Conservation (phyloP, 2,888 invertebrate genomes). For the Cryptophagus acutangulus region DNA sequence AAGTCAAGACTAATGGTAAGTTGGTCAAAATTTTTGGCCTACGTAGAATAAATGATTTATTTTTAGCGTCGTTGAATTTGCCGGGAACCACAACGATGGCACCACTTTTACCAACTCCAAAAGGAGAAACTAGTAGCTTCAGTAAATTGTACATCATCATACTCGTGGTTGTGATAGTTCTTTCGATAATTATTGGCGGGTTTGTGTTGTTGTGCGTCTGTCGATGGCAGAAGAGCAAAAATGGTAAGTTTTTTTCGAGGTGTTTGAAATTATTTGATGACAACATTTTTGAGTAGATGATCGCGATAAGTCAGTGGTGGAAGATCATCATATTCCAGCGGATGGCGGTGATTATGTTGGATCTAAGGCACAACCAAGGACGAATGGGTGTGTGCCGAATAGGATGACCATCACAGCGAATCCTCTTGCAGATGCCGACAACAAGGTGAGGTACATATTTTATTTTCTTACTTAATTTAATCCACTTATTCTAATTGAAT, state of each 20-base stretch:
- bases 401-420: slow-evolving; percentile 70
- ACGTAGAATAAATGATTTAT: too few species aligned
- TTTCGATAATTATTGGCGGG: slow-evolving; percentile 46
- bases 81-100: not conserved
- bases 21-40: too few species aligned
- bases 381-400: slow-evolving; percentile 44
- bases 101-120: slow-evolving; percentile 19
- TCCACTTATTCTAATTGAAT: too few species aligned
- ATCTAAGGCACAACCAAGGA: slow-evolving; percentile 38
- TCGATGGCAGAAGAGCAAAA: slow-evolving; percentile 50
- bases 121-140: slow-evolving; percentile 19
- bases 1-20: slow-evolving; percentile 59
- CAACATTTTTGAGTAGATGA: slow-evolving; percentile 27
- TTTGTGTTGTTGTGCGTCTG: slow-evolving; percentile 48
- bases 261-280: not conserved
- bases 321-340: slow-evolving; percentile 45
- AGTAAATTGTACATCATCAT: slow-evolving; percentile 52
- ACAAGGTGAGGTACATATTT: slow-evolving; percentile 57
- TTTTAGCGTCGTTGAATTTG: slow-evolving; percentile 12
- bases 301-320: slow-evolving; percentile 38
- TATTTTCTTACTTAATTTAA: slow-evolving; percentile 17
- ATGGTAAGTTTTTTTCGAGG: slow-evolving; percentile 25
- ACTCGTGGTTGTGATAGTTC: slow-evolving; percentile 51
- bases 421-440: slow-evolving; percentile 63
- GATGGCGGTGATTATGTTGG: slow-evolving; percentile 43